phyloP scores from a whole-genome alignment of 2,888 invertebrate genomes.

The Catocala nupta region DNA sequence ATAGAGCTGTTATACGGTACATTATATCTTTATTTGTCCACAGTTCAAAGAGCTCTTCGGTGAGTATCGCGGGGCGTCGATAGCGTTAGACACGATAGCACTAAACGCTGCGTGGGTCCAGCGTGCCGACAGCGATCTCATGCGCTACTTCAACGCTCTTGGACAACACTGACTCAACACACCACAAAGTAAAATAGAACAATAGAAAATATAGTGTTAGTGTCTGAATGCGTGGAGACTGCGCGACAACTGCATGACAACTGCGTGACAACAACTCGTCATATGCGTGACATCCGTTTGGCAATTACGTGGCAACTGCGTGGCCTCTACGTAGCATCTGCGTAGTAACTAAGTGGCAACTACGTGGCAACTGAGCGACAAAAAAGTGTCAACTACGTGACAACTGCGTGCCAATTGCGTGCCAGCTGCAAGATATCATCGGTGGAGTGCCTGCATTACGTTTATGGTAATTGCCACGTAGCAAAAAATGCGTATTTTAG shows the following conservation, averaged over 20 bases:
- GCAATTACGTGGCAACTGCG: conserved; percentile 19
- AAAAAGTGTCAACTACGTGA: no score
- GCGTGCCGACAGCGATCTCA: conserved; percentile 85
- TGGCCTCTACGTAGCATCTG: conserved; percentile 6
- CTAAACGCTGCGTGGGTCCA: conserved; percentile 94
- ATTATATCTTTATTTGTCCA: conserved; percentile 1
- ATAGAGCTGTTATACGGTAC: no score
- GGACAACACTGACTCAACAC: conserved; percentile 36
- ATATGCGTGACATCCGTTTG: conserved; percentile 10
- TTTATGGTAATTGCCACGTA: no score
- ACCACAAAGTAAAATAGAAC: conserved; percentile 20
- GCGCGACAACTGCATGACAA: conserved; percentile 14
- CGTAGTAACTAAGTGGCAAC: not conserved
- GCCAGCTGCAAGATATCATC: no score
- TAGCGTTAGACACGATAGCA: conserved; percentile 93
- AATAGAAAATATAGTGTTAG: conserved; percentile 9
- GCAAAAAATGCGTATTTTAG: no score
- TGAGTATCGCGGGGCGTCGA: conserved; percentile 87
- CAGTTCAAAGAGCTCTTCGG: conserved; percentile 89
- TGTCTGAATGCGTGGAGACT: conserved; percentile 9
- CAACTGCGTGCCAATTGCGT: no score
- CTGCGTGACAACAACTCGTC: conserved; percentile 3
- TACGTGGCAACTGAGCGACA: no score
- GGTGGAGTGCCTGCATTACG: no score
- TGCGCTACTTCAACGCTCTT: conserved; percentile 69